phyloP scores from a whole-genome alignment of 2,113 vertebrate genomes.

The Corvus hawaiiensis region DNA sequence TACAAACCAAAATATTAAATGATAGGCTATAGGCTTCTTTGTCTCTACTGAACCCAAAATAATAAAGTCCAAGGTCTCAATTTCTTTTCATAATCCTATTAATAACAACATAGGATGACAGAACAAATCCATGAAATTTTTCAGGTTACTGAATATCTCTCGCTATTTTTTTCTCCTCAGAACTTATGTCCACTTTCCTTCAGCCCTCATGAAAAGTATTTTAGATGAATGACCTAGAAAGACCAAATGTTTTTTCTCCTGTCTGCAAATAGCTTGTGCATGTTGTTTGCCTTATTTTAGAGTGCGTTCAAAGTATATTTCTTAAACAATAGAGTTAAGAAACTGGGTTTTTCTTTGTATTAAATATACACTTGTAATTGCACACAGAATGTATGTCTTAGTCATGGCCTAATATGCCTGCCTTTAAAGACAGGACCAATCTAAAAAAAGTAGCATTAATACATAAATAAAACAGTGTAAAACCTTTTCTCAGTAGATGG shows the following conservation, averaged over 20 bases:
- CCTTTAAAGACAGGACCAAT: not conserved
- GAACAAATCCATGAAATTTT: not conserved
- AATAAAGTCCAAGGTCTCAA: not conserved
- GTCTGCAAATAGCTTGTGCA: not conserved
- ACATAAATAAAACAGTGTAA: not conserved
- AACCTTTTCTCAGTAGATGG: not conserved
- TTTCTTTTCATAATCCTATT: not conserved
- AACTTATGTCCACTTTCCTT: not conserved
- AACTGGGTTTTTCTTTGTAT: not conserved
- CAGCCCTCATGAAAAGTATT: not conserved
- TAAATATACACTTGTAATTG: not conserved
- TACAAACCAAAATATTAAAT: not conserved
- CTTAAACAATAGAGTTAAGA: not conserved
- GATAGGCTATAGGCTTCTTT: rapidly evolving
- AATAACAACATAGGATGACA: not conserved
- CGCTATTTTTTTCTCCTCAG: not conserved
- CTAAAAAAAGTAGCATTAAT: not conserved
- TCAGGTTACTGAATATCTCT: not conserved
- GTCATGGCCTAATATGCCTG: not conserved
- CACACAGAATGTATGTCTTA: not conserved
- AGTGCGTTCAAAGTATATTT: not conserved
- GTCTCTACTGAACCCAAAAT: not conserved
- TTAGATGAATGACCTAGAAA: not conserved
- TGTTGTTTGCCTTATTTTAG: not conserved
- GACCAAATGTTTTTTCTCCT: not conserved